Conservation (phyloP, 2,113 vertebrate species). For the Catharus fuscescens region DNA sequence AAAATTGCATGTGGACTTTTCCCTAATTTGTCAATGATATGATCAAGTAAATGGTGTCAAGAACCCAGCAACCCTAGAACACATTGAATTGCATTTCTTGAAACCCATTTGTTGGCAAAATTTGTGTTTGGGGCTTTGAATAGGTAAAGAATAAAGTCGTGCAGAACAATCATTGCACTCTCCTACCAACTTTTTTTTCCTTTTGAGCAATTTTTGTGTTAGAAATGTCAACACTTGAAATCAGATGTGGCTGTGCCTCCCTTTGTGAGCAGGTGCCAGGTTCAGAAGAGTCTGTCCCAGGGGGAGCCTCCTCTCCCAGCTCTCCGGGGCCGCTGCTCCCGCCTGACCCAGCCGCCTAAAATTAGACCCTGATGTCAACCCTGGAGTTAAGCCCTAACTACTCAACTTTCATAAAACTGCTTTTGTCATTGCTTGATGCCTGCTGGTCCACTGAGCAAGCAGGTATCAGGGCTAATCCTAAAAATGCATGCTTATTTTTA, state of each 20-base stretch:
- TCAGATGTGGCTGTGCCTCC: fast-evolving
- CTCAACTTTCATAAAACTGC: slow-evolving; percentile 54
- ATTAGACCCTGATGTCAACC: slow-evolving; percentile 51
- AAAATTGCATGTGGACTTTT: background rate
- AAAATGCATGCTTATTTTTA: slow-evolving; percentile 14
- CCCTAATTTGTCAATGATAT: background rate
- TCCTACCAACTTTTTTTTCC: background rate
- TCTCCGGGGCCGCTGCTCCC: background rate
- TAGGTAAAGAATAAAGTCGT: background rate
- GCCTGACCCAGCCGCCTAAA: slow-evolving; percentile 30
- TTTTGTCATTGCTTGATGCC: background rate
- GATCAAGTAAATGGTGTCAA: background rate
- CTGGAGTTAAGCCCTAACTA: background rate
- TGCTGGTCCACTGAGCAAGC: background rate
- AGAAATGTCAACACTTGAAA: background rate
- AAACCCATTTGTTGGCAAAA: background rate
- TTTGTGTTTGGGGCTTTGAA: background rate
- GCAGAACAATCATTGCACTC: background rate
- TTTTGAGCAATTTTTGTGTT: background rate
- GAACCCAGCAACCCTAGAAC: background rate
- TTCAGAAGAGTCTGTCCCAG: background rate
- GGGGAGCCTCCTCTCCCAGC: background rate
- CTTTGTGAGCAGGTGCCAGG: background rate
- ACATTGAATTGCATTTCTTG: background rate
- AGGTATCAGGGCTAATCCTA: slow-evolving; percentile 25